Evolutionary conservation across 2,888 invertebrate species (phyloP).

Genomic region (Merodon equestris): DNA sequence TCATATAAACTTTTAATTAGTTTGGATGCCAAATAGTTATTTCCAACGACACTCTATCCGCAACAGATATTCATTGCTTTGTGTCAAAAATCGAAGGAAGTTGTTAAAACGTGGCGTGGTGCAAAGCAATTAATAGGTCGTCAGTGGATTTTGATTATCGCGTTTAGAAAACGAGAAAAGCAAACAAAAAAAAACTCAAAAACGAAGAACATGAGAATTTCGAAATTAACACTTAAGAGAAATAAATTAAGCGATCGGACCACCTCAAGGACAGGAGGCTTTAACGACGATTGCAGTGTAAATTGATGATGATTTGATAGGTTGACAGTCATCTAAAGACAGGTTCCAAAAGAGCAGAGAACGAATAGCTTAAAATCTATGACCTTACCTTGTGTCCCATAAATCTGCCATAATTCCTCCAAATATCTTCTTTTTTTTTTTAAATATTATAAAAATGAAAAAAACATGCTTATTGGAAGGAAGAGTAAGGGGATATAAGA

Average conservation of each 20-base stretch:
- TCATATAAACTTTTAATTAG: conserved; percentile 50
- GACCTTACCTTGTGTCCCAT: too few relatives aligned
- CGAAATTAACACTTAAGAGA: too few relatives aligned
- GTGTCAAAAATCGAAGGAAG: conserved; percentile 30
- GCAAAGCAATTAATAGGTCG: conserved; percentile 36
- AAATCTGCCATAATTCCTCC: too few relatives aligned
- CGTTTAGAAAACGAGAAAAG: not conserved
- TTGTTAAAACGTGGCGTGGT: conserved; percentile 25
- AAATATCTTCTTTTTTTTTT: too few relatives aligned
- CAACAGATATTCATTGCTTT: conserved; percentile 27
- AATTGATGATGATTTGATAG: too few relatives aligned
- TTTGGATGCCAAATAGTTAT: conserved; percentile 14
- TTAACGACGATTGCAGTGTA: too few relatives aligned
- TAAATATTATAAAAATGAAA: too few relatives aligned
- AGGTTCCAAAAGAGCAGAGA: too few relatives aligned
- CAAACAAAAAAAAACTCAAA: not conserved
- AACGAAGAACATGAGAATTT: not conserved
- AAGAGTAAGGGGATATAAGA: not conserved
- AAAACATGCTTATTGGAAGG: not conserved
- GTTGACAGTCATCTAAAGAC: too few relatives aligned
- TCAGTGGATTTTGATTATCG: conserved; percentile 34
- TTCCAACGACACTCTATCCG: conserved; percentile 1
- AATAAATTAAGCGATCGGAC: too few relatives aligned
- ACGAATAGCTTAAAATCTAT: too few relatives aligned
- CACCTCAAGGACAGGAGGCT: too few relatives aligned